Evolutionary conservation across 2,113 vertebrate species (phyloP).

Genomic region (Takifugu bimaculatus): DNA sequence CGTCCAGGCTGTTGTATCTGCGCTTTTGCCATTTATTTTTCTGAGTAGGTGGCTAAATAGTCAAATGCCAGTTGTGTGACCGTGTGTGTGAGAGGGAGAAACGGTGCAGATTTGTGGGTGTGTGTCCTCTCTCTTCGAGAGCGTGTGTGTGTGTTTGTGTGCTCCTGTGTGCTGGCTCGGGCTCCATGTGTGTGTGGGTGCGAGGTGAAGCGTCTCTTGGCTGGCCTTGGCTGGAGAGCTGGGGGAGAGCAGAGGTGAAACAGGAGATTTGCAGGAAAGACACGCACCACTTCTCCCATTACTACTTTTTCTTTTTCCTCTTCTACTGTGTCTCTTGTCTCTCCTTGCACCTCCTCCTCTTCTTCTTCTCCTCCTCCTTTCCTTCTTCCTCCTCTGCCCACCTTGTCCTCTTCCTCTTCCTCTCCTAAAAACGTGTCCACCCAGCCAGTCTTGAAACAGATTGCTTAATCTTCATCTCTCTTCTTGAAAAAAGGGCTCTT

Average conservation of each 20-base stretch:
- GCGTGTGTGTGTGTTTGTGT: slow-evolving; percentile 57
- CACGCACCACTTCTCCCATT: slow-evolving; percentile 71
- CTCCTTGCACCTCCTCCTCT: slow-evolving; percentile 28
- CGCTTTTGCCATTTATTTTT: slow-evolving; percentile 63
- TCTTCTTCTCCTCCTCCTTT: slow-evolving; percentile 17
- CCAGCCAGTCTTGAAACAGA: slow-evolving; percentile 19
- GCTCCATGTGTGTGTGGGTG: slow-evolving; percentile 75
- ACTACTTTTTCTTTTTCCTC: slow-evolving; percentile 60
- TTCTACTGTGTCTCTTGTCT: slow-evolving; percentile 21
- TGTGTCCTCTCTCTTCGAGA: slow-evolving; percentile 23
- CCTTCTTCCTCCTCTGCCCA: slow-evolving; percentile 21
- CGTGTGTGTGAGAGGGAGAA: slow-evolving; percentile 22
- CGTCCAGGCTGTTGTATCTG: slow-evolving; percentile 31
- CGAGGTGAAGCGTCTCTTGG: slow-evolving; percentile 75
- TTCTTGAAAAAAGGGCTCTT: slow-evolving; percentile 13
- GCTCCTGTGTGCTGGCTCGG: slow-evolving; percentile 57
- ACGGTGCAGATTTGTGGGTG: slow-evolving; percentile 28
- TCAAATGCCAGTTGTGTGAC: slow-evolving; percentile 59
- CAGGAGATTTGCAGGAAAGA: slow-evolving; percentile 79
- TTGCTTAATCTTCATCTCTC: slow-evolving; percentile 18
- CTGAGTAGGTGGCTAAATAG: slow-evolving; percentile 69
- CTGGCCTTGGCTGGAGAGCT: slow-evolving; percentile 70
- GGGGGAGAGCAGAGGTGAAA: slow-evolving; percentile 73
- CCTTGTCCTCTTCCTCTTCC: slow-evolving; percentile 5
- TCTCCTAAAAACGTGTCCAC: slow-evolving; percentile 17